phyloP scores from a whole-genome alignment of 2,888 invertebrate species.

The Achlya flavicornis region DNA sequence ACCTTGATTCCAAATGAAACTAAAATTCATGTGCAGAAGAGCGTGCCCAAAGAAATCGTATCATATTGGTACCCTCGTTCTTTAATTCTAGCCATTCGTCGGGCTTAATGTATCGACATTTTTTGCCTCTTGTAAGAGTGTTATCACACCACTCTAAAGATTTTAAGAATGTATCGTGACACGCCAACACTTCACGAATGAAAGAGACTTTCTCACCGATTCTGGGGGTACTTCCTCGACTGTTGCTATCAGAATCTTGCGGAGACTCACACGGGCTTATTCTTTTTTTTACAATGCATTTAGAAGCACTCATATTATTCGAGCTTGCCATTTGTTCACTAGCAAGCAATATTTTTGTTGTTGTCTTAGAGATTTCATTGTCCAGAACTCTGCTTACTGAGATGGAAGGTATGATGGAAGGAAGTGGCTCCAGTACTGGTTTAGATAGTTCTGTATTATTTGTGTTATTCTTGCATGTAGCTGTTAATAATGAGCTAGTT shows the following conservation, averaged over 20 bases:
- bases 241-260: slow-evolving; percentile 47
- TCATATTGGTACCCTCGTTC: slow-evolving; percentile 62
- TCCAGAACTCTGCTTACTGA: slow-evolving; percentile 47
- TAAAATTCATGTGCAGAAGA: slow-evolving; percentile 17
- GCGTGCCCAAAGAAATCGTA: slow-evolving; percentile 35
- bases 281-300: slow-evolving; percentile 37
- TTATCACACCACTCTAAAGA: slow-evolving; percentile 81
- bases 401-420: slow-evolving; percentile 30
- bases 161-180: slow-evolving; percentile 73
- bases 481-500: slow-evolving; percentile 32
- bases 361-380: slow-evolving; percentile 56
- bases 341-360: slow-evolving; percentile 58
- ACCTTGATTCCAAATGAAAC: not conserved
- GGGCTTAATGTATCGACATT: slow-evolving; percentile 63
- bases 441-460: slow-evolving; percentile 30
- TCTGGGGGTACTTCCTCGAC: slow-evolving; percentile 59
- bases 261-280: slow-evolving; percentile 33
- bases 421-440: slow-evolving; percentile 11
- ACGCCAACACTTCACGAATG: slow-evolving; percentile 73
- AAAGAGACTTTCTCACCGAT: slow-evolving; percentile 78
- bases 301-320: slow-evolving; percentile 36
- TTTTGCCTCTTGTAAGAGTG: slow-evolving; percentile 73
- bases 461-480: slow-evolving; percentile 59
- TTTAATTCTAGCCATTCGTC: slow-evolving; percentile 75
- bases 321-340: slow-evolving; percentile 59